phyloP scores from a whole-genome alignment of 2,888 invertebrate genomes.

The Macrosoma leucophasiata region DNA sequence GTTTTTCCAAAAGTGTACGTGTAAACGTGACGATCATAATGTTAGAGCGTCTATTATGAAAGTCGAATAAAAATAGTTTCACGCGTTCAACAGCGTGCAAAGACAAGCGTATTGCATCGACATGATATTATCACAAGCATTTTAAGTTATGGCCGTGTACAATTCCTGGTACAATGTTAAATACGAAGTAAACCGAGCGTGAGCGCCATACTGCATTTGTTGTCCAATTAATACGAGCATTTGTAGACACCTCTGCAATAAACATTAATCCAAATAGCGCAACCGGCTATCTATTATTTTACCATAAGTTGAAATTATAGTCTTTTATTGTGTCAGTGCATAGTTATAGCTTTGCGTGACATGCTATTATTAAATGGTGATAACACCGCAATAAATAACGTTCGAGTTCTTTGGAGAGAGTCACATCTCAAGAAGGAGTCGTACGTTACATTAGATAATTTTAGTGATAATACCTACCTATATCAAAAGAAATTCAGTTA shows the following conservation, averaged over 20 bases:
- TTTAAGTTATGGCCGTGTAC: too few relatives aligned
- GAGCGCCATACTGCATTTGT: conserved; percentile 21
- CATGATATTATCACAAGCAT: conserved; percentile 24
- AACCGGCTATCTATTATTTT: conserved; percentile 15
- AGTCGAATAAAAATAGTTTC: conserved; percentile 32
- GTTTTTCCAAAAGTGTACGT: conserved; percentile 24
- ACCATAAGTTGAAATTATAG: too few relatives aligned
- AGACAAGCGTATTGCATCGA: conserved; percentile 26
- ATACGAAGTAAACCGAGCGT: conserved; percentile 26
- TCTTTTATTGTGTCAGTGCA: conserved; percentile 4
- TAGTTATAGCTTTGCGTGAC: conserved; percentile 17
- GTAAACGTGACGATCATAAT: conserved; percentile 29
- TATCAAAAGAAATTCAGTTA: too few relatives aligned
- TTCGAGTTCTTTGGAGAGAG: too few relatives aligned
- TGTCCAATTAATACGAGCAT: too few relatives aligned
- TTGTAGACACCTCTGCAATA: too few relatives aligned
- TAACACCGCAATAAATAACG: conserved; percentile 21
- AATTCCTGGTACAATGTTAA: conserved; percentile 28
- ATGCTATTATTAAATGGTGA: conserved; percentile 25
- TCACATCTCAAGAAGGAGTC: too few relatives aligned
- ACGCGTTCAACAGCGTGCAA: conserved; percentile 29
- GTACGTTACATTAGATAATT: too few relatives aligned
- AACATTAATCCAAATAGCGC: conserved; percentile 2
- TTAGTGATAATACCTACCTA: too few relatives aligned
- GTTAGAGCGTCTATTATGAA: conserved; percentile 23